phyloP scores from a whole-genome alignment of 2,113 vertebrate species.

The Probosciger aterrimus region DNA sequence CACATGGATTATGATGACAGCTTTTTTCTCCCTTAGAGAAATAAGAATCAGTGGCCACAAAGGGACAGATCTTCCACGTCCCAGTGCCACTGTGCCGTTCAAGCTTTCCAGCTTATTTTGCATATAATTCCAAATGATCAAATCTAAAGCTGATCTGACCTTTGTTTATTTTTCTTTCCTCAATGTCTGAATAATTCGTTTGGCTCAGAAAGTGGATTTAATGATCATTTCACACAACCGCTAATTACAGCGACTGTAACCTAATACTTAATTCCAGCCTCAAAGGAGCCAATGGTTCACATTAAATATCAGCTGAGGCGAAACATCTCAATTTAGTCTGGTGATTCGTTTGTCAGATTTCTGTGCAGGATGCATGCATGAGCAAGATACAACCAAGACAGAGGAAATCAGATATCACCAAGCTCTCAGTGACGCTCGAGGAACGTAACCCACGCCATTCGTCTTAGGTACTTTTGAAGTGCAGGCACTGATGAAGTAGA shows the following conservation, averaged over 20 bases:
- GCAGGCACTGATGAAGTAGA: neutral
- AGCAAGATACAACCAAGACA: neutral
- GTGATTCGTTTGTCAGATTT: neutral
- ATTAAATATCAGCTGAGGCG: neutral
- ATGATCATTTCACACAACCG: neutral
- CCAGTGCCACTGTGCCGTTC: neutral
- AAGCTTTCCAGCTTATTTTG: neutral
- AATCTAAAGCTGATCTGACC: neutral
- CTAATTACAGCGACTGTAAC: constrained; percentile 36
- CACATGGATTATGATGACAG: neutral
- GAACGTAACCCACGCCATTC: neutral
- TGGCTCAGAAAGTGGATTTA: neutral
- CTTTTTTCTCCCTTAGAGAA: neutral
- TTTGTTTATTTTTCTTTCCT: constrained; percentile 20
- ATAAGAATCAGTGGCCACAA: neutral
- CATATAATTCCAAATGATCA: neutral
- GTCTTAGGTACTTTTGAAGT: neutral
- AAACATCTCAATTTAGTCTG: neutral
- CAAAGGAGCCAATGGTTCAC: neutral
- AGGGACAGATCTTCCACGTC: neutral
- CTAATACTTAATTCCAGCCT: neutral
- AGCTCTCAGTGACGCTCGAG: neutral
- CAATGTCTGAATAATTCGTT: neutral
- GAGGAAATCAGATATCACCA: neutral
- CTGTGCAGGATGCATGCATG: neutral